Evolutionary conservation across 2,888 invertebrate genomes (phyloP).

Genomic region (Latrodectus hesperus): DNA sequence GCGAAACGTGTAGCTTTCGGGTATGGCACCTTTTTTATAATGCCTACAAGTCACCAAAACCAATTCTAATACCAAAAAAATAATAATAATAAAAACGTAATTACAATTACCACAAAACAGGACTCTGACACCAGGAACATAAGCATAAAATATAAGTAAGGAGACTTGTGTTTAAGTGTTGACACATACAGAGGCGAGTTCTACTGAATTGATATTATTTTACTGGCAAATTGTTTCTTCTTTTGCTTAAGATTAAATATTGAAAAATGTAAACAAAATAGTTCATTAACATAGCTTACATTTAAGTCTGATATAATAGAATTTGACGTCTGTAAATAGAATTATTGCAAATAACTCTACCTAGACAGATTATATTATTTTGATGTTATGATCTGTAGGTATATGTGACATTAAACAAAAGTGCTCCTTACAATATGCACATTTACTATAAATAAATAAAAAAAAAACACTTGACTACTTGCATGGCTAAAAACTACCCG

Average conservation of each 20-base stretch:
- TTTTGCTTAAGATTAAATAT: too few species aligned
- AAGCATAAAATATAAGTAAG: constrained; percentile 9
- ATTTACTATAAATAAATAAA: constrained; percentile 42
- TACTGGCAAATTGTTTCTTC: too few species aligned
- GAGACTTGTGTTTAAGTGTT: constrained; percentile 6
- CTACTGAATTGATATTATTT: neutral
- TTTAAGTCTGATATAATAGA: neutral
- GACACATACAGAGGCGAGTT: too few species aligned
- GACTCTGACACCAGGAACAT: constrained; percentile 49
- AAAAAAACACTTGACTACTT: constrained; percentile 57
- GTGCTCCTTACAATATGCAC: neutral
- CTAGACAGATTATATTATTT: constrained; percentile 1
- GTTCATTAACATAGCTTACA: neutral
- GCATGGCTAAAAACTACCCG: constrained; percentile 43
- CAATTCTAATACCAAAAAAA: constrained; percentile 44
- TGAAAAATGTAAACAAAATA: too few species aligned
- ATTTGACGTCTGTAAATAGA: constrained; percentile 27
- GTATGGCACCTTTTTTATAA: constrained; percentile 60
- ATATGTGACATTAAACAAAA: neutral
- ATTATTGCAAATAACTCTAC: constrained; percentile 43
- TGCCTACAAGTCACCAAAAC: constrained; percentile 52
- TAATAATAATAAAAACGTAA: constrained; percentile 19
- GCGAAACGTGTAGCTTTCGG: constrained; percentile 10
- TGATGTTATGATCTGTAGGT: neutral
- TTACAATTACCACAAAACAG: constrained; percentile 21